phyloP scores from a whole-genome alignment of 1,140 invertebrate genomes.

The Drosophila nasuta region DNA sequence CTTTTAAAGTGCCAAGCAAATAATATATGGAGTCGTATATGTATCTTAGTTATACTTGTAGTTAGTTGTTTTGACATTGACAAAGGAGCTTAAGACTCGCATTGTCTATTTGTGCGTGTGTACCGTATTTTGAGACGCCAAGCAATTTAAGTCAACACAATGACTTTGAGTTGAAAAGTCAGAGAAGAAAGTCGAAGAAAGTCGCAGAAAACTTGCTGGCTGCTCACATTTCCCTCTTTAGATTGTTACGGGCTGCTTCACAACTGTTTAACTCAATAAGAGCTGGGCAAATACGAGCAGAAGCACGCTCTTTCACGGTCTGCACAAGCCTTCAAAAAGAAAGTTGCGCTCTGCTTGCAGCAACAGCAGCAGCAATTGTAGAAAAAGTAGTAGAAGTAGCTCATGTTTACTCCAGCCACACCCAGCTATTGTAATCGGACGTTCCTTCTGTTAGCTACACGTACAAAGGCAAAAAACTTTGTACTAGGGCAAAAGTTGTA shows the following conservation, averaged over 20 bases:
- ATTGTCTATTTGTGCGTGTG: slow-evolving; percentile 68
- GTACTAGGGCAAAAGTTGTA: slow-evolving; percentile 13
- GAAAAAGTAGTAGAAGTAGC: background rate
- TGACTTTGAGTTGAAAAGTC: slow-evolving; percentile 47
- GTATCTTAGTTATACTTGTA: background rate
- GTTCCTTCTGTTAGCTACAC: slow-evolving; percentile 25
- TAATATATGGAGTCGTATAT: background rate
- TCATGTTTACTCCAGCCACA: slow-evolving; percentile 39
- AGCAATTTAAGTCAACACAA: slow-evolving; percentile 55
- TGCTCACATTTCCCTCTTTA: slow-evolving; percentile 55
- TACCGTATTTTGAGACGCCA: slow-evolving; percentile 52
- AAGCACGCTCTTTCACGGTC: slow-evolving; percentile 12
- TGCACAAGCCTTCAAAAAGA: slow-evolving; percentile 66
- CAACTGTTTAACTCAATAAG: slow-evolving; percentile 81
- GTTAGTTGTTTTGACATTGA: slow-evolving; percentile 46
- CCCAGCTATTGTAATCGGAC: slow-evolving; percentile 64
- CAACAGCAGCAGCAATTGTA: background rate
- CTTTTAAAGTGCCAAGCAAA: slow-evolving; percentile 16
- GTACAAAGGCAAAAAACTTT: slow-evolving; percentile 38
- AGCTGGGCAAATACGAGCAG: slow-evolving; percentile 66
- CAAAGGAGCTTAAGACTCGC: slow-evolving; percentile 42
- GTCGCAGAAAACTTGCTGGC: slow-evolving; percentile 39
- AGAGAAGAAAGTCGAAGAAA: slow-evolving; percentile 57
- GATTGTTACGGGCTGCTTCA: slow-evolving; percentile 34
- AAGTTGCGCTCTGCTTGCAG: slow-evolving; percentile 47